Percentiles rank a stretch among this genome's conserved stretches.
These are phyloP conservation scores for Sthenelais limicola DNA, from an alignment of 2,888 invertebrate genomes.

Conservation along the genomic window DNA sequence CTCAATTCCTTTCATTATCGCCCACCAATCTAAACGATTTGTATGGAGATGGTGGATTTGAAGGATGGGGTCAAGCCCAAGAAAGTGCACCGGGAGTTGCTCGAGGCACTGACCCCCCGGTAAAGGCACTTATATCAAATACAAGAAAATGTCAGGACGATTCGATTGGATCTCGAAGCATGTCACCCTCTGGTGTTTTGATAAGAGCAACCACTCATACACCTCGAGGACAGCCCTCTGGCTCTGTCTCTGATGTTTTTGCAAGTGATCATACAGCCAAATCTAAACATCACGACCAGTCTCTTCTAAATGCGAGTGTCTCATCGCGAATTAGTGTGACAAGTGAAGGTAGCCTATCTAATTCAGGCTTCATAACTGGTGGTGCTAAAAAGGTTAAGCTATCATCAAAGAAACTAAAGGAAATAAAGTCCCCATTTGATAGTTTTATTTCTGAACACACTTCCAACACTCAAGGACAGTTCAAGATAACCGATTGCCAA, in stretches of 20 bases:
- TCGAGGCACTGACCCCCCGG: too few relatives aligned
- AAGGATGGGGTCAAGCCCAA: too few relatives aligned
- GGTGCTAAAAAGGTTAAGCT: slow-evolving; percentile 59
- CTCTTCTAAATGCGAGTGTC: background rate
- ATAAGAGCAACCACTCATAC: slow-evolving; percentile 2
- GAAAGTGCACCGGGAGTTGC: too few relatives aligned
- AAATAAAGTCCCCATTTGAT: slow-evolving; percentile 58
- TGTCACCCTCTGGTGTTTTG: slow-evolving; percentile 26
- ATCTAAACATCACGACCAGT: background rate
- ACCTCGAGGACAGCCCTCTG: background rate
- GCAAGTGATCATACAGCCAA: slow-evolving; percentile 1
- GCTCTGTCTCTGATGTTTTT: background rate
- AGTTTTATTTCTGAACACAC: too few relatives aligned
- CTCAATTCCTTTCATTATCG: slow-evolving; percentile 26
- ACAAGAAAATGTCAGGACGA: background rate
- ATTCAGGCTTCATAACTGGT: slow-evolving; percentile 39
- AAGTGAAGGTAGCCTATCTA: slow-evolving; percentile 20
- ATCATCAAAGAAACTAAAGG: slow-evolving; percentile 58
- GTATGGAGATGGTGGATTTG: slow-evolving; percentile 24
- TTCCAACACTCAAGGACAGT: too few relatives aligned
- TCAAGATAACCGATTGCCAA: too few relatives aligned
- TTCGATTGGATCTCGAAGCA: slow-evolving; percentile 17
- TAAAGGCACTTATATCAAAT: background rate
- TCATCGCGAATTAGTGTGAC: slow-evolving; percentile 9
- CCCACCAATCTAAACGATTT: slow-evolving; percentile 2